Evolutionary conservation across 1,140 invertebrate species (phyloP), one percentile per base, ranked within the genome.

Genomic region (Globodera ellingtonae): DNA sequence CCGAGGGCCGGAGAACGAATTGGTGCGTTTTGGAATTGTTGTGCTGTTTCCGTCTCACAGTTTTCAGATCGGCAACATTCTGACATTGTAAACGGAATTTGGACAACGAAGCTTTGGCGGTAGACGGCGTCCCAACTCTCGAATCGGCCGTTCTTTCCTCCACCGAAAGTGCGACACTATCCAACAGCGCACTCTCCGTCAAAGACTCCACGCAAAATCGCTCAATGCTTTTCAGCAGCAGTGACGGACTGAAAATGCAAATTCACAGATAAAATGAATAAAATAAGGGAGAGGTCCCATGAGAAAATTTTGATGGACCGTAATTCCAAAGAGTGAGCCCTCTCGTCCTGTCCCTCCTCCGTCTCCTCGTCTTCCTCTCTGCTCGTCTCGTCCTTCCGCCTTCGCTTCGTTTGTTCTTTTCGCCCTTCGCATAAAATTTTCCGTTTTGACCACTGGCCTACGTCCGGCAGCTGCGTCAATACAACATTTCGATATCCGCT

Each of bases 1-100:
- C 71, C 7, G 80, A 67, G 9, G 80, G 80, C 8, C 69, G 46
- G 9, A 81, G 24, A 67, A 69, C 10, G n/a, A 77, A 44, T 15
- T 65, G 48, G 24, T 35, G 65, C 1, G 75, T 21, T 13, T 67
- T 77, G 50, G 70, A 24, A 70, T 35, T 21, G 66, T 69, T 69
- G 66, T 44, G 10, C 56, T 15, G 56, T 18, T 62, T 62, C 5
- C 56, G 56, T 62, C 18, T 62, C 18, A 15, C 5, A 6, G 56
- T 4, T 5, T 18, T 4, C 18, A 6, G 56, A 18, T 62, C 56
- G 56, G 56, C 10, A 13, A 15, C 56, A n/a, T 15, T 62, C 15
- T 62, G 56, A 62, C 56, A 62, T 15, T 62, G 13, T 18, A 62
- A 62, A 62, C 18, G 56, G 56, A 62, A 62, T 62, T 15, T 10